phyloP scores from a whole-genome alignment of 2,888 invertebrate genomes.

The Archaeoteleia sp. region DNA sequence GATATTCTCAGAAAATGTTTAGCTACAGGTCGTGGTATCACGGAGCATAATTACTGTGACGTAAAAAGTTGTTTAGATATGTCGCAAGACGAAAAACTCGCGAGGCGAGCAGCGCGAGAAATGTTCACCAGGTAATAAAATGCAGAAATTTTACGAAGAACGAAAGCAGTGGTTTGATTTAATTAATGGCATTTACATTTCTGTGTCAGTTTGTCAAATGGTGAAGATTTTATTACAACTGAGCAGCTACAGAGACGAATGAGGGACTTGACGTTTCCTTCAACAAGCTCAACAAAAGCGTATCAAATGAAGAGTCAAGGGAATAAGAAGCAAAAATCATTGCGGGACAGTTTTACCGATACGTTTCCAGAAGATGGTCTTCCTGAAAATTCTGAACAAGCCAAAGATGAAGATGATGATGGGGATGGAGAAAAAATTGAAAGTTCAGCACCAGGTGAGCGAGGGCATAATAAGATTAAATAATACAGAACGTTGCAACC shows the following conservation, averaged over 20 bases:
- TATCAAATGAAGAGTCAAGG: constrained; percentile 35
- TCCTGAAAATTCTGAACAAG: constrained; percentile 56
- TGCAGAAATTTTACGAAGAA: constrained; percentile 8
- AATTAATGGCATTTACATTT: constrained; percentile 8
- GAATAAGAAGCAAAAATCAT: constrained; percentile 57
- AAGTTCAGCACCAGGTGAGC: constrained; percentile 58
- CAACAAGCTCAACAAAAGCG: constrained; percentile 46
- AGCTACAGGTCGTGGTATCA: constrained; percentile 83
- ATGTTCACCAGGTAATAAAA: constrained; percentile 90
- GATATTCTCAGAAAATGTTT: constrained; percentile 85
- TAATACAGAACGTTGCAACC: constrained; percentile 54
- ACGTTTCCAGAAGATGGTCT: constrained; percentile 60
- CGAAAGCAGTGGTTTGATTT: constrained; percentile 5
- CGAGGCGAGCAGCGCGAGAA: constrained; percentile 89
- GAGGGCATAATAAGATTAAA: constrained; percentile 11
- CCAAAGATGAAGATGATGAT: constrained; percentile 48
- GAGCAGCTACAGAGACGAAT: constrained; percentile 86
- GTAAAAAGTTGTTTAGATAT: constrained; percentile 88
- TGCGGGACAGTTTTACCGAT: constrained; percentile 57
- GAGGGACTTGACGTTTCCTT: constrained; percentile 76
- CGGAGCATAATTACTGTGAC: constrained; percentile 83
- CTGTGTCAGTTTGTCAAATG: constrained; percentile 83
- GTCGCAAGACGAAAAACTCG: constrained; percentile 90
- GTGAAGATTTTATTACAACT: constrained; percentile 90
- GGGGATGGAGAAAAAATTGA: constrained; percentile 57